phyloP scores from a whole-genome alignment of 2,113 vertebrate genomes.

The Falcunculus frontatus region DNA sequence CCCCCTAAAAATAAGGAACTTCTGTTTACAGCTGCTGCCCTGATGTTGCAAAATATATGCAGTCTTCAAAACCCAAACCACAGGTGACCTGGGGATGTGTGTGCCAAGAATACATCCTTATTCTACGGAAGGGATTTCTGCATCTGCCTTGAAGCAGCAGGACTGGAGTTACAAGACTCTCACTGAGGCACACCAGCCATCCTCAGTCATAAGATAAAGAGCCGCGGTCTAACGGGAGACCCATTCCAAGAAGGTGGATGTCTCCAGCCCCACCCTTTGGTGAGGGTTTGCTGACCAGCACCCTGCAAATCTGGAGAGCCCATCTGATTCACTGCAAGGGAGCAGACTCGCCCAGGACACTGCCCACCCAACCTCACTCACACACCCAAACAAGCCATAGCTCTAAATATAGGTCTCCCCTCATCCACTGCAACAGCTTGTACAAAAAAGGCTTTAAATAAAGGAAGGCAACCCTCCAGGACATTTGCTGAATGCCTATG shows the following conservation, averaged over 20 bases:
- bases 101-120: neutral
- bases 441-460: neutral
- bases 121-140: neutral
- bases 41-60: neutral
- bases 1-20: neutral
- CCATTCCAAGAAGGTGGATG: too few species aligned
- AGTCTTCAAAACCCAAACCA: neutral
- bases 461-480: neutral
- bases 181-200: neutral
- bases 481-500: neutral
- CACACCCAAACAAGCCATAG: neutral
- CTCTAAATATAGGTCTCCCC: neutral
- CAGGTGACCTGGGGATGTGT: neutral
- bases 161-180: neutral
- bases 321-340: neutral
- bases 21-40: neutral
- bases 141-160: neutral
- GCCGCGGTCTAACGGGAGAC: fast-evolving
- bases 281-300: neutral
- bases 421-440: neutral
- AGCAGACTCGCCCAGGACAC: fast-evolving
- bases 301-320: neutral
- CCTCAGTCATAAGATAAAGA: neutral
- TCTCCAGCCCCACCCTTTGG: neutral
- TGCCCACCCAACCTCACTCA: neutral